Evolutionary conservation across 2,113 vertebrate species (phyloP).

Genomic region (Terrapene triunguis): DNA sequence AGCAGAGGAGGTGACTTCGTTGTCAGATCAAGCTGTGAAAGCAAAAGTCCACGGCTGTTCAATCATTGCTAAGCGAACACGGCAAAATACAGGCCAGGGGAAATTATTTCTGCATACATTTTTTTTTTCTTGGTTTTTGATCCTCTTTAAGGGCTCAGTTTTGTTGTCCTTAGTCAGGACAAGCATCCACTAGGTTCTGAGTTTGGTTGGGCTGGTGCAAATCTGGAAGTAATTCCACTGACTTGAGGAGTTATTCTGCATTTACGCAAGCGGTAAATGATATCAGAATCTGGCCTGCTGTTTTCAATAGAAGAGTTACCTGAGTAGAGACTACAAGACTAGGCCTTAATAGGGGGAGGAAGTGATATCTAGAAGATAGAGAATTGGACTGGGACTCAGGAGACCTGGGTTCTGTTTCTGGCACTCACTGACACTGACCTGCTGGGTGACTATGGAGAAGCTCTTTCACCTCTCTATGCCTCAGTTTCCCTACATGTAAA

Average conservation of each 20-base stretch:
- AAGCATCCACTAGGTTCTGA: background rate
- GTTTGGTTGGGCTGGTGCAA: background rate
- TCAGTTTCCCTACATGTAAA: background rate
- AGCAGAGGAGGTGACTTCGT: background rate
- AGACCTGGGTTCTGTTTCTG: background rate
- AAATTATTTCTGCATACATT: background rate
- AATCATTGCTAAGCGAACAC: background rate
- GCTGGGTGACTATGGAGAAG: background rate
- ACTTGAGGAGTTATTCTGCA: background rate
- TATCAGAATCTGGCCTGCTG: background rate
- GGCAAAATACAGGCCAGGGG: background rate
- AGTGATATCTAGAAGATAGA: background rate
- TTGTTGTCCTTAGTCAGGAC: background rate
- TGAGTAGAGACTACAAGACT: background rate
- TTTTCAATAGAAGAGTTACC: background rate
- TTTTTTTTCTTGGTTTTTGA: background rate
- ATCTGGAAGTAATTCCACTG: background rate
- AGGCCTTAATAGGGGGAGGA: background rate
- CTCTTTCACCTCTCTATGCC: background rate
- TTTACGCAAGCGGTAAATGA: background rate
- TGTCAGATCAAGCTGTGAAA: background rate
- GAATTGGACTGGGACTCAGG: background rate
- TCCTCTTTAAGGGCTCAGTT: background rate
- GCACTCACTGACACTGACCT: background rate
- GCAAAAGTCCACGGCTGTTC: background rate